Percentiles rank a stretch among this genome's conserved stretches.
Evolutionary conservation across 2,888 invertebrate species (phyloP).

Genomic region (Pollenia griseotomentosa): DNA sequence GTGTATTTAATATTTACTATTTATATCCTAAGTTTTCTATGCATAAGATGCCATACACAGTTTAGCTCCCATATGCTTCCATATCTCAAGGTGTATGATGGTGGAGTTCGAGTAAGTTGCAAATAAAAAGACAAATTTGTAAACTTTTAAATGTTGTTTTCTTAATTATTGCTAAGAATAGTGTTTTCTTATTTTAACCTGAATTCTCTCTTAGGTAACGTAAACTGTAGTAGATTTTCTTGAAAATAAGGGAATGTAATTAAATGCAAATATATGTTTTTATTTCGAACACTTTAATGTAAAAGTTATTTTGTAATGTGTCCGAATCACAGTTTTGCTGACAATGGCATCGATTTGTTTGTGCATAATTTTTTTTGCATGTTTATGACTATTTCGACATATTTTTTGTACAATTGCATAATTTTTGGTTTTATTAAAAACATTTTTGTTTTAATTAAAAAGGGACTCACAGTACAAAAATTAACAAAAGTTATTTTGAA

Average conservation of each 20-base stretch:
- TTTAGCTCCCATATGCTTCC: constrained; percentile 34
- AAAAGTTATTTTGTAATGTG: too few relatives aligned
- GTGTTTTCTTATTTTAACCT: neutral
- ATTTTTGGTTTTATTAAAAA: too few relatives aligned
- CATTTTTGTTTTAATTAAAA: too few relatives aligned
- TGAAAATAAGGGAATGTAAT: constrained; percentile 9
- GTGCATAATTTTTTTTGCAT: too few relatives aligned
- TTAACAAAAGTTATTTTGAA: too few relatives aligned
- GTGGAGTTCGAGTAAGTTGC: constrained; percentile 1
- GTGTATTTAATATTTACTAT: constrained; percentile 61
- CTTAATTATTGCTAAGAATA: constrained; percentile 14
- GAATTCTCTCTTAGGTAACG: constrained; percentile 7
- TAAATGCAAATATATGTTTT: too few relatives aligned
- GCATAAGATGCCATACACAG: neutral
- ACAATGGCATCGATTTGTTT: too few relatives aligned
- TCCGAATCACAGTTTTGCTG: too few relatives aligned
- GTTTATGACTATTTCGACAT: too few relatives aligned
- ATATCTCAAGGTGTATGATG: neutral
- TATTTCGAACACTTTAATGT: too few relatives aligned
- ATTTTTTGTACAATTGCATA: too few relatives aligned
- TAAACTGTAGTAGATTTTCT: constrained; percentile 46
- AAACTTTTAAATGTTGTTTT: constrained; percentile 27
- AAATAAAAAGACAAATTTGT: constrained; percentile 31
- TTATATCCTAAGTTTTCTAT: constrained; percentile 62
- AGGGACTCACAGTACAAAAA: too few relatives aligned